These are phyloP conservation scores for Cataglyphis albicans DNA, from an alignment of 2,888 invertebrate species.

Conservation along the genomic window DNA sequence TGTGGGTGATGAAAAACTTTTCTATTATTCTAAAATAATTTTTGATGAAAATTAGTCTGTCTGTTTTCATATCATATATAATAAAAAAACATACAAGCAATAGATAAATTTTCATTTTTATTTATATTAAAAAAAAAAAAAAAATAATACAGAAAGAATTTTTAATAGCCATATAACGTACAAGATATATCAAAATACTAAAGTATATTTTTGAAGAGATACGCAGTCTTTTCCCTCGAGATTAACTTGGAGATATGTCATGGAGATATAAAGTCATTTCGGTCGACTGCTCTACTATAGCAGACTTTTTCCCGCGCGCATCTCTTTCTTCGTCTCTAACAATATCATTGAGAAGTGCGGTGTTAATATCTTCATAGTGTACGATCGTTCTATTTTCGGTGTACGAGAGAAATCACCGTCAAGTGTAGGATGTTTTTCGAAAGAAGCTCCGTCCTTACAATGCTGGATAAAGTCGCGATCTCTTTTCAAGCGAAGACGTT, in stretches of 20 bases:
- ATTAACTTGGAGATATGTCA: conserved; percentile 42
- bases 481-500: conserved; percentile 64
- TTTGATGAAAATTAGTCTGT: neutral
- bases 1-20: neutral
- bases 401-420: conserved; percentile 49
- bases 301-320: conserved; percentile 42
- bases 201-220: neutral
- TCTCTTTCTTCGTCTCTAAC: conserved; percentile 43
- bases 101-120: neutral
- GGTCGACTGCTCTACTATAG: conserved; percentile 48
- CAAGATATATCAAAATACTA: neutral
- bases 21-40: neutral
- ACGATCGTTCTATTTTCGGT: conserved; percentile 52
- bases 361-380: conserved; percentile 65
- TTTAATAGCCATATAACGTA: neutral
- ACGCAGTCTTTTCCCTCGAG: conserved; percentile 13
- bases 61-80: neutral
- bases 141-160: neutral
- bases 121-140: neutral
- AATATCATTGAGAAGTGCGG: conserved; percentile 42
- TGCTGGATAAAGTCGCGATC: conserved; percentile 70
- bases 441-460: conserved; percentile 72
- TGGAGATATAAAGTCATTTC: conserved; percentile 54
- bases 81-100: neutral
- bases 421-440: conserved; percentile 71